phyloP scores from a whole-genome alignment of 1,140 invertebrate species.

The Colletes gigas region DNA sequence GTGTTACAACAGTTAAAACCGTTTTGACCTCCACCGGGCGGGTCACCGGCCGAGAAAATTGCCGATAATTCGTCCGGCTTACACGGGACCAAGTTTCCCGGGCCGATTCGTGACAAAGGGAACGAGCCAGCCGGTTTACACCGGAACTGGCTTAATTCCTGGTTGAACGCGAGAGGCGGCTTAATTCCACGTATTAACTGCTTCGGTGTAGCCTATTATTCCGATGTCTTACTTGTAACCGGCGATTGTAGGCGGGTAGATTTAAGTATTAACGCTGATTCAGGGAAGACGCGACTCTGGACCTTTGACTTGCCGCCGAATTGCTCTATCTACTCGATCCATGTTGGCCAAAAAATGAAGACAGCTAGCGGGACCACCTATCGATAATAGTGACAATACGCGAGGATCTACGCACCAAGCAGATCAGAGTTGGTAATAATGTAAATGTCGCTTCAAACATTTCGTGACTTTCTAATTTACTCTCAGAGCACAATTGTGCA shows the following conservation, averaged over 20 bases:
- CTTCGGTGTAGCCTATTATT: constrained; percentile 23
- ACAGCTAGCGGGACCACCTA: no score
- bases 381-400: no score
- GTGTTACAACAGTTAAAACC: constrained; percentile 31
- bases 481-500: no score
- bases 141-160: constrained; percentile 31
- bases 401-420: no score
- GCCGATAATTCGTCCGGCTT: constrained; percentile 44
- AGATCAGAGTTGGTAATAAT: no score
- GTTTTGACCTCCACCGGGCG: constrained; percentile 2
- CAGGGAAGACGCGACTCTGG: not conserved
- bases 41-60: constrained; percentile 28
- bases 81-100: constrained; percentile 25
- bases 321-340: not conserved
- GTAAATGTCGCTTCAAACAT: no score
- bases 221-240: not conserved
- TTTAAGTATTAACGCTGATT: not conserved
- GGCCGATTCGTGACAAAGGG: constrained; percentile 32
- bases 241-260: not conserved
- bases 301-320: not conserved
- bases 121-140: constrained; percentile 31
- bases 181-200: constrained; percentile 34
- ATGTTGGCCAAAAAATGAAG: no score
- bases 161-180: constrained; percentile 19
- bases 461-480: no score